Conservation (phyloP, 2,888 invertebrate genomes). For the Baronia brevicornis region DNA sequence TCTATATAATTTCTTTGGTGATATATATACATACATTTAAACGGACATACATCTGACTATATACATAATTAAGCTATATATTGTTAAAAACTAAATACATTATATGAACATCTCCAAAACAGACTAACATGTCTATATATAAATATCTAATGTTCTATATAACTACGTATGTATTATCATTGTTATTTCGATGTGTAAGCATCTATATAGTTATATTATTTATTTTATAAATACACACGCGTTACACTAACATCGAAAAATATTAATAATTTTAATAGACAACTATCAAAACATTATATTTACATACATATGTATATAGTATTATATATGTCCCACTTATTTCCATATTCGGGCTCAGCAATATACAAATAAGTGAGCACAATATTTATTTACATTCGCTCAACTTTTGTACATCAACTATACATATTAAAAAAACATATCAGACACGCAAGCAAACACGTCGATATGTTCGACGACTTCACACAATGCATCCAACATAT, state of each 20-base stretch:
- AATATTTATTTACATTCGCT: conserved; percentile 1
- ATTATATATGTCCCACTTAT: conserved; percentile 20
- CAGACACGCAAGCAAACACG: background rate
- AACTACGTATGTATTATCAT: background rate
- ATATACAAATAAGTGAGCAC: conserved; percentile 24
- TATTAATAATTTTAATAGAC: conserved; percentile 2
- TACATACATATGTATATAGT: no score
- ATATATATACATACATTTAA: background rate
- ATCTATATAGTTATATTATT: conserved; percentile 6
- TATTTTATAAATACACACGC: background rate
- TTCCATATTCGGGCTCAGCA: conserved; percentile 33
- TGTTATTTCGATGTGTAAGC: conserved; percentile 12
- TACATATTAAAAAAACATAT: background rate
- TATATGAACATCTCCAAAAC: no score
- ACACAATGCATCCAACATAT: background rate
- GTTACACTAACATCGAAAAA: conserved; percentile 6
- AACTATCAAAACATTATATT: conserved; percentile 5
- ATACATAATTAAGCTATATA: no score
- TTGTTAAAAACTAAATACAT: no score
- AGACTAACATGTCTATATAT: conserved; percentile 2
- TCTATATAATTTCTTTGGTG: background rate
- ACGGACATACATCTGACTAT: no score
- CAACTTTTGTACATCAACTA: background rate
- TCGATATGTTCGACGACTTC: conserved; percentile 1
- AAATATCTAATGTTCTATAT: background rate